A percentile compares a stretch with the other conserved stretches of the same genome.
phyloP scores from a whole-genome alignment of 2,113 vertebrate species.

The Pelvicachromis taeniatus region DNA sequence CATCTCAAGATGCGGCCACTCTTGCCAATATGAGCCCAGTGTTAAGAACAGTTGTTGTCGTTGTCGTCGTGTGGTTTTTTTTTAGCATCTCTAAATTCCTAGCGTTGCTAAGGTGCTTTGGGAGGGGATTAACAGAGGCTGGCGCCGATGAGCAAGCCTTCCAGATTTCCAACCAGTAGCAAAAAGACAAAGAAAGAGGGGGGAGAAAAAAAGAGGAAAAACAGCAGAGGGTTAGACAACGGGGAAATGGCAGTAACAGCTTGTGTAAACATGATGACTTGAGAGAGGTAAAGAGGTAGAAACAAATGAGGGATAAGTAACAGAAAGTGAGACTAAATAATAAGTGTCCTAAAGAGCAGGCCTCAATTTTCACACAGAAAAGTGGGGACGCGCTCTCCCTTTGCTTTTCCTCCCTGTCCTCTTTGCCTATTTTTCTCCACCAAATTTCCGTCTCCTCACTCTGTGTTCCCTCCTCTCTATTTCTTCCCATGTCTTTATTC shows the following conservation, averaged over 20 bases:
- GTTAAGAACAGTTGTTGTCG: constrained; percentile 74
- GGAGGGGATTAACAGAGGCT: constrained; percentile 74
- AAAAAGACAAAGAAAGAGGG: constrained; percentile 64
- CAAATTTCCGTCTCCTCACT: neutral
- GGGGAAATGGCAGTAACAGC: constrained; percentile 57
- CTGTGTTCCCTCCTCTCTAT: constrained; percentile 1
- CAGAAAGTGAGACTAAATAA: constrained; percentile 42
- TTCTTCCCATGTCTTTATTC: constrained; percentile 34
- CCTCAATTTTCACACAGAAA: constrained; percentile 26
- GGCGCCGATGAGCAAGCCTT: constrained; percentile 74
- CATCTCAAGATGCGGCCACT: constrained; percentile 72
- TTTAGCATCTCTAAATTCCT: constrained; percentile 73
- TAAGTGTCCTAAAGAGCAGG: constrained; percentile 31
- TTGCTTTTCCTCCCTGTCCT: neutral
- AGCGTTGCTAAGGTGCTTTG: constrained; percentile 78
- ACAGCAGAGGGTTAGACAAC: constrained; percentile 63
- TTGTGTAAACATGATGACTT: constrained; percentile 69
- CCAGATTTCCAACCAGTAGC: constrained; percentile 67
- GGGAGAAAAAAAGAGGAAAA: constrained; percentile 48
- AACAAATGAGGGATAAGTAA: constrained; percentile 12
- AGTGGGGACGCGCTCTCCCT: neutral
- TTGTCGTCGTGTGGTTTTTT: constrained; percentile 56
- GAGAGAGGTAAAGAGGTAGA: constrained; percentile 62
- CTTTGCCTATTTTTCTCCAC: neutral
- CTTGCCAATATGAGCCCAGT: constrained; percentile 70